Percentiles rank a stretch among this genome's conserved stretches.
These are phyloP conservation scores for Tarsius wallacei DNA, from an alignment of 2,797 vertebrate genomes.

Conservation along the genomic window DNA sequence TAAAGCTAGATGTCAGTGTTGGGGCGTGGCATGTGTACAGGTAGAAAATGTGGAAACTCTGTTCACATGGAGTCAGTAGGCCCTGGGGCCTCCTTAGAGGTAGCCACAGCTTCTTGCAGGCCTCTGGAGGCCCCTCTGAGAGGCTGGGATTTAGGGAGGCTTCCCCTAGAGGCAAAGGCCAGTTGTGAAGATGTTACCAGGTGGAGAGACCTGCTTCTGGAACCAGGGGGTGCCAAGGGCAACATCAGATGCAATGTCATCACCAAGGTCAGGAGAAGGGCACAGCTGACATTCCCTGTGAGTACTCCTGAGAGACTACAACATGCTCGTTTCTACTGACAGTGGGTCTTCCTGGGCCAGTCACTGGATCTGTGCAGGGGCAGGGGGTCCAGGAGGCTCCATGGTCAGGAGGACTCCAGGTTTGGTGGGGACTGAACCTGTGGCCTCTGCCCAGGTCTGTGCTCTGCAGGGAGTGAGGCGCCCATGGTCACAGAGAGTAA, in stretches of 20 bases:
- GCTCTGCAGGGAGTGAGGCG: not conserved
- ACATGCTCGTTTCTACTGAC: not conserved
- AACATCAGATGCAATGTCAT: not conserved
- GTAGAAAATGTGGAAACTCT: not conserved
- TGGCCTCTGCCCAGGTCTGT: not conserved
- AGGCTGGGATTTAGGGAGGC: not conserved
- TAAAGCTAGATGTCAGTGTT: not conserved
- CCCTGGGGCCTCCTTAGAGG: not conserved
- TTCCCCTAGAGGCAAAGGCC: not conserved
- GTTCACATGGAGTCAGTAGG: not conserved
- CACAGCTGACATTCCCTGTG: not conserved
- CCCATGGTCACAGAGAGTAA: not conserved
- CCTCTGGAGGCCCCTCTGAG: not conserved
- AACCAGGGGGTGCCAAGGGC: not conserved
- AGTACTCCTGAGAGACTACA: not conserved
- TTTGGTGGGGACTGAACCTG: not conserved
- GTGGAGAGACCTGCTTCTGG: not conserved
- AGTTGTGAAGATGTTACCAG: not conserved
- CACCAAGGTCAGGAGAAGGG: slow-evolving; percentile 18
- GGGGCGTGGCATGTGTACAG: not conserved
- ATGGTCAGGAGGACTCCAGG: not conserved
- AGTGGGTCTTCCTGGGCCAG: not conserved
- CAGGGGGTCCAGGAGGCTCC: not conserved
- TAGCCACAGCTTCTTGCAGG: not conserved
- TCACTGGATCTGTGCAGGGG: not conserved